These are phyloP conservation scores for Hoplodrina blanda DNA, from an alignment of 2,888 invertebrate genomes.

Conservation along the genomic window DNA sequence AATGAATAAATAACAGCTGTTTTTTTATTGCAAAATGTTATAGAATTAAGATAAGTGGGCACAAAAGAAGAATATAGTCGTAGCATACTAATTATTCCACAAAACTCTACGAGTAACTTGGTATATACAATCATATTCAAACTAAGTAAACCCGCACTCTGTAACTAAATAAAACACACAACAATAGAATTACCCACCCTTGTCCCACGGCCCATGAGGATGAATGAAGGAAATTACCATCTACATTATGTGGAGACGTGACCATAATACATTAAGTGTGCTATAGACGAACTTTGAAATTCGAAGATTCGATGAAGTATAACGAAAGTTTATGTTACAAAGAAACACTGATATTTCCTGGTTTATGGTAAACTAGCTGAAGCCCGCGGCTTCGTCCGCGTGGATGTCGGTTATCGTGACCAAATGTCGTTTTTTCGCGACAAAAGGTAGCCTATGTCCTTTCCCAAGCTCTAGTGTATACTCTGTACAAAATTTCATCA, in stretches of 20 bases:
- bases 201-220: slow-evolving; percentile 33
- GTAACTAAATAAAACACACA: slow-evolving; percentile 19
- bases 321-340: slow-evolving; percentile 13
- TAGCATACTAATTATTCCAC: no score
- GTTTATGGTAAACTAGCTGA: no score
- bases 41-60: no score
- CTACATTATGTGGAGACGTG: slow-evolving; percentile 53
- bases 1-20: not conserved
- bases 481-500: no score
- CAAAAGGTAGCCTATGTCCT: no score
- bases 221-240: slow-evolving; percentile 55
- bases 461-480: no score
- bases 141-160: slow-evolving; percentile 3
- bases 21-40: no score
- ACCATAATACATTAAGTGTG: slow-evolving; percentile 33
- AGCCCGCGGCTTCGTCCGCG: no score
- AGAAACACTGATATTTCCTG: not conserved
- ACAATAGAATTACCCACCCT: slow-evolving; percentile 38
- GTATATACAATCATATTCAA: not conserved
- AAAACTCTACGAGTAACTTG: not conserved
- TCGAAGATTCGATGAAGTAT: slow-evolving; percentile 30
- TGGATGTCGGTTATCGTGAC: no score
- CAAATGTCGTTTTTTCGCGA: no score
- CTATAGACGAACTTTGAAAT: slow-evolving; percentile 26
- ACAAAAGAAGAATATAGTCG: not conserved